phyloP scores from a whole-genome alignment of 2,113 vertebrate species.

The Sitta europaea region DNA sequence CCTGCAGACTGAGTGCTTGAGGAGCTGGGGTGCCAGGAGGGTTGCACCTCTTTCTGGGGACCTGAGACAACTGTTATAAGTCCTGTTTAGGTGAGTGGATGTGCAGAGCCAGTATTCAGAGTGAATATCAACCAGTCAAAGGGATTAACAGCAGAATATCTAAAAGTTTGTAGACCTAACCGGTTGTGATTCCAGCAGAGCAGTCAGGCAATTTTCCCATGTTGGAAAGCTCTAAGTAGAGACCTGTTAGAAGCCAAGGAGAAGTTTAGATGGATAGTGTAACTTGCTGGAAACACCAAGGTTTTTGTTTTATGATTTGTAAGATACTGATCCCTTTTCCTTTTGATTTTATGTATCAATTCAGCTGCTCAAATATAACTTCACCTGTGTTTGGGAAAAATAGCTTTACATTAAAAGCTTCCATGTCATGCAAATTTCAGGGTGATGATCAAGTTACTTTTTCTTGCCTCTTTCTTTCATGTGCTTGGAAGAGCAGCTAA shows the following conservation, averaged over 20 bases:
- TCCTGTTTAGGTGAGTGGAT: not conserved
- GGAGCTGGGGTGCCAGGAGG: not conserved
- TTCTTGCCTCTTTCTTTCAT: not conserved
- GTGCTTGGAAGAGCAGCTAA: not conserved
- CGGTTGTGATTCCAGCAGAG: not conserved
- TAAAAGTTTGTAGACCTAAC: not conserved
- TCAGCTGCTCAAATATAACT: not conserved
- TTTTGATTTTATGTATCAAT: not conserved
- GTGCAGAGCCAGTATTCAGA: not conserved
- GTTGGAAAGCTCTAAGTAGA: not conserved
- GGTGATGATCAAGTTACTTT: not conserved
- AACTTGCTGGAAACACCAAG: not conserved
- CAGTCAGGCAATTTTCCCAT: not conserved
- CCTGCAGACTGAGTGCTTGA: not conserved
- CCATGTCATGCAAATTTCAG: not conserved
- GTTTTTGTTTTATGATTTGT: not conserved
- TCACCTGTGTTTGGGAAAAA: not conserved
- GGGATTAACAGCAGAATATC: not conserved
- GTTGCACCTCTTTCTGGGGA: not conserved
- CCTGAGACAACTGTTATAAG: not conserved
- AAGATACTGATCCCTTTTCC: not conserved
- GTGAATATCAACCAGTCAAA: not conserved
- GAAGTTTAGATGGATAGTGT: not conserved
- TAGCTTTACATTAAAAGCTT: not conserved
- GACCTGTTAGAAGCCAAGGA: not conserved